Percentiles rank a stretch among this genome's conserved stretches.
These are phyloP conservation scores for Platichthys flesus DNA, from an alignment of 2,113 vertebrate genomes.

Conservation along the genomic window DNA sequence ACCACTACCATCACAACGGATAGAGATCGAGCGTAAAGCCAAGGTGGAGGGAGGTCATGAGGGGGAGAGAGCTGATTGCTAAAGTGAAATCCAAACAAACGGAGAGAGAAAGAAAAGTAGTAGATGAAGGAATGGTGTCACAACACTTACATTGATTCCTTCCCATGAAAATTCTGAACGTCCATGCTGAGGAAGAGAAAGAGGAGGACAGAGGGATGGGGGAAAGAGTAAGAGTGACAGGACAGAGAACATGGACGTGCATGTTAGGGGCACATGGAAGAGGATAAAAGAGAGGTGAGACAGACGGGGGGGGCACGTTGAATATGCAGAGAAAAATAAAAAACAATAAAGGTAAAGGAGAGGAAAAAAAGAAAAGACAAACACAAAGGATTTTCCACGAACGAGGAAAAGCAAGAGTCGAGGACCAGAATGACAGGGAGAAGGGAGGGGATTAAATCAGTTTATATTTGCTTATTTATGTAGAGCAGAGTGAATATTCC, in stretches of 20 bases:
- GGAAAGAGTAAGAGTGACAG: slow-evolving; percentile 70
- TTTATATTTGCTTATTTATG: slow-evolving; percentile 69
- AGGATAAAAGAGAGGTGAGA: slow-evolving; percentile 31
- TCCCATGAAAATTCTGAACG: slow-evolving; percentile 99
- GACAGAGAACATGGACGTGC: slow-evolving; percentile 61
- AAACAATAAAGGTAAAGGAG: slow-evolving; percentile 20
- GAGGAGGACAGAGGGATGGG: slow-evolving; percentile 73
- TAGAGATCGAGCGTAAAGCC: slow-evolving; percentile 54
- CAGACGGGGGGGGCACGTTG: slow-evolving; percentile 16
- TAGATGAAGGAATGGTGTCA: slow-evolving; percentile 78
- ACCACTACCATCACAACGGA: slow-evolving; percentile 50
- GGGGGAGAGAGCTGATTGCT: slow-evolving; percentile 38
- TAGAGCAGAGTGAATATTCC: slow-evolving; percentile 60
- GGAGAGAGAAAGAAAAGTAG: slow-evolving; percentile 45
- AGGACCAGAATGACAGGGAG: slow-evolving; percentile 67
- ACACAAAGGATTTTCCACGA: slow-evolving; percentile 62
- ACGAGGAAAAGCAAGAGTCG: slow-evolving; percentile 48
- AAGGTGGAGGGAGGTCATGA: slow-evolving; percentile 33
- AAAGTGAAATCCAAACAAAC: slow-evolving; percentile 68
- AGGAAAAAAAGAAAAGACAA: slow-evolving; percentile 43
- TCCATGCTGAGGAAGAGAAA: slow-evolving; percentile 91
- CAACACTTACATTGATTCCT: slow-evolving; percentile 98
- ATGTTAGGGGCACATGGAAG: slow-evolving; percentile 26
- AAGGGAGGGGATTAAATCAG: slow-evolving; percentile 73
- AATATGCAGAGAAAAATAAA: slow-evolving; percentile 60